Percentiles rank a stretch among this genome's conserved stretches.
Conservation (phyloP, 2,797 vertebrate species). For the Streptopelia turtur region DNA sequence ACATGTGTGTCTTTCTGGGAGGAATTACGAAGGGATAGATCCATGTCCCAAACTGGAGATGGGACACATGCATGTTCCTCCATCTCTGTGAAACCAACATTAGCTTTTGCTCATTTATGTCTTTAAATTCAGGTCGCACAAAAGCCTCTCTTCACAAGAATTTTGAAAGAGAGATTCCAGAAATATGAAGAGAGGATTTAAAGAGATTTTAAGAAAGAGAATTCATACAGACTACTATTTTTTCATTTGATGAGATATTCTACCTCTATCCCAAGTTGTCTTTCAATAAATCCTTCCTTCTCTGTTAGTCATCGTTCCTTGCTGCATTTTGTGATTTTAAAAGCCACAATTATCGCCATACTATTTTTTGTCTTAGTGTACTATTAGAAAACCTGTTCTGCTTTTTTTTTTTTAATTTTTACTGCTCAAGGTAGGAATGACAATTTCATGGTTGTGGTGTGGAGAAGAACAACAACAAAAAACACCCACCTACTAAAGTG, state of each 20-base stretch:
- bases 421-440: slow-evolving; percentile 45
- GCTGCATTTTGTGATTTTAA: slow-evolving; percentile 49
- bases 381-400: slow-evolving; percentile 49
- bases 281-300: slow-evolving; percentile 46
- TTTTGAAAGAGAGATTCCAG: not conserved
- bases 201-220: not conserved
- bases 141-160: not conserved
- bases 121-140: not conserved
- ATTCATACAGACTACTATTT: not conserved
- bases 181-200: not conserved
- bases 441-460: slow-evolving; percentile 5
- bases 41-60: not conserved
- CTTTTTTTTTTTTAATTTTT: slow-evolving; percentile 34
- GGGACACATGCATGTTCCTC: not conserved
- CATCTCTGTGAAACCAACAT: accelerated
- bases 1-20: not conserved
- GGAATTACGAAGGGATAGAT: not conserved
- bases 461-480: slow-evolving; percentile 41
- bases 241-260: not conserved
- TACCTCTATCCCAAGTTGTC: not conserved
- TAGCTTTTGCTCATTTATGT: accelerated
- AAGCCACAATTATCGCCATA: slow-evolving; percentile 35
- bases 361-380: slow-evolving; percentile 50
- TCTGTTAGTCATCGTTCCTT: slow-evolving; percentile 27
- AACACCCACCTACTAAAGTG: not conserved